A percentile compares a stretch with the other conserved stretches of the same genome.
phyloP scores from a whole-genome alignment of 2,888 invertebrate genomes.

The Acrobasis suavella region DNA sequence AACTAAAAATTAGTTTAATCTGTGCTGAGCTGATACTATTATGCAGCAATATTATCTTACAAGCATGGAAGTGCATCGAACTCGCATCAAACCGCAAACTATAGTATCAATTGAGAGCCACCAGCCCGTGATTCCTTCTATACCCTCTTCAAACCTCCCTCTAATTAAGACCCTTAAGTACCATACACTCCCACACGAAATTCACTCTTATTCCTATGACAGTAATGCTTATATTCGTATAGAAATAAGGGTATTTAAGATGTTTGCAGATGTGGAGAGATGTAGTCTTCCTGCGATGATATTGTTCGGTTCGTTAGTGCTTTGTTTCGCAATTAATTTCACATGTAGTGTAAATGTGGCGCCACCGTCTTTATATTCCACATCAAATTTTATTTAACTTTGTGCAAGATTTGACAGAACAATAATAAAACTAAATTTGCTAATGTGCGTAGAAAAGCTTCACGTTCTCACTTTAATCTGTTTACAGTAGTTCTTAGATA shows the following conservation, averaged over 20 bases:
- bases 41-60: slow-evolving; percentile 6
- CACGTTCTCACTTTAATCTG: too few relatives aligned
- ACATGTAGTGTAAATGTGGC: slow-evolving; percentile 16
- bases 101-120: slow-evolving; percentile 67
- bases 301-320: slow-evolving; percentile 59
- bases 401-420: too few relatives aligned
- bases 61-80: slow-evolving; percentile 39
- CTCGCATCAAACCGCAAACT: slow-evolving; percentile 57
- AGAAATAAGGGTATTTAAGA: slow-evolving; percentile 29
- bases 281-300: slow-evolving; percentile 42
- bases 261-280: slow-evolving; percentile 30
- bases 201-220: slow-evolving; percentile 21
- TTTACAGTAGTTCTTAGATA: too few relatives aligned
- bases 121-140: slow-evolving; percentile 60
- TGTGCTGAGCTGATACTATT: neutral
- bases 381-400: too few relatives aligned
- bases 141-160: slow-evolving; percentile 42
- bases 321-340: slow-evolving; percentile 50
- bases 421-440: too few relatives aligned
- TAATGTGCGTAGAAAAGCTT: too few relatives aligned
- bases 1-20: neutral
- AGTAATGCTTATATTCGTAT: slow-evolving; percentile 35
- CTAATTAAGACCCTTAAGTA: slow-evolving; percentile 26
- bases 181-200: slow-evolving; percentile 27
- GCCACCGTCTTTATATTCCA: neutral